These are phyloP conservation scores for Andrena fulva DNA, from an alignment of 2,888 invertebrate genomes.

Conservation along the genomic window DNA sequence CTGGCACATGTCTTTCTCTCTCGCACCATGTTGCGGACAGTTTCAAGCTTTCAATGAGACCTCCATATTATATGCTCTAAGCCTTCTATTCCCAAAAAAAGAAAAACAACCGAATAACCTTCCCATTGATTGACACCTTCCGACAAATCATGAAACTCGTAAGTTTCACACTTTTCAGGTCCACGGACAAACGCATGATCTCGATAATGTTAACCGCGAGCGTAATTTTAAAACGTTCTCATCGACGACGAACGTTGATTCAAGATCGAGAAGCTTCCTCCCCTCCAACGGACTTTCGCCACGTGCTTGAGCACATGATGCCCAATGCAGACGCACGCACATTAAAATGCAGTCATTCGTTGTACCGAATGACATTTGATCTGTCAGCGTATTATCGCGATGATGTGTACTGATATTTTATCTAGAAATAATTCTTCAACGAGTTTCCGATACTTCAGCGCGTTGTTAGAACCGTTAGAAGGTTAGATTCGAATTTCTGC, in stretches of 20 bases:
- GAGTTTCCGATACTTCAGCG: background rate
- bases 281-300: background rate
- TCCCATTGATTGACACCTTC: too few species aligned
- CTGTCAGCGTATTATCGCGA: background rate
- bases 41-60: too few species aligned
- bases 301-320: background rate
- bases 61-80: too few species aligned
- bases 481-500: background rate
- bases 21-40: too few species aligned
- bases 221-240: background rate
- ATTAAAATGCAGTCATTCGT: background rate
- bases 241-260: background rate
- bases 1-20: too few species aligned
- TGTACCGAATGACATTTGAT: background rate
- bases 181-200: too few species aligned
- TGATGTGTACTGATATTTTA: background rate
- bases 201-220: background rate
- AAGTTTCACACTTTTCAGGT: background rate
- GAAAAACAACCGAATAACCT: too few species aligned
- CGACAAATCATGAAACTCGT: slow-evolving; percentile 8
- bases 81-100: too few species aligned
- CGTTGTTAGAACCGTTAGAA: background rate
- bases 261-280: background rate
- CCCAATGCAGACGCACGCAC: background rate
- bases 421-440: background rate